Conservation (phyloP, 2,113 vertebrate species). For the Prionailurus bengalensis region DNA sequence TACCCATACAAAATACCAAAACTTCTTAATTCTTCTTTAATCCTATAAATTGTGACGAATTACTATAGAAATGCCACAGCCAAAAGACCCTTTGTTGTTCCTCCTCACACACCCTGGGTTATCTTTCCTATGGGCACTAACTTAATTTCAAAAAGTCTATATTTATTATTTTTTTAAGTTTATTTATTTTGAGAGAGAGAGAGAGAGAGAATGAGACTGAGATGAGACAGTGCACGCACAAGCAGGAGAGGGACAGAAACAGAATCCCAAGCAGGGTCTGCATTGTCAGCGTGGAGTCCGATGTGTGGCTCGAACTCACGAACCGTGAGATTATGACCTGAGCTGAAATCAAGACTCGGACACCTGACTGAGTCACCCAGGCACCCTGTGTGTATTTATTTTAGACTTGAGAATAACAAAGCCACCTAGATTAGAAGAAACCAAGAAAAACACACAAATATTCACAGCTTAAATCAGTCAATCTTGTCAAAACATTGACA, state of each 20-base stretch:
- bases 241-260: too few relatives aligned
- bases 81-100: not conserved
- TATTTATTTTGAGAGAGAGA: too few relatives aligned
- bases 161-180: too few relatives aligned
- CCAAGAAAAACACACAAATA: constrained; percentile 5
- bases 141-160: not conserved
- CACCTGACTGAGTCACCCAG: too few relatives aligned
- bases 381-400: not conserved
- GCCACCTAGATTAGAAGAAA: not conserved
- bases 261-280: too few relatives aligned
- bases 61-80: not conserved
- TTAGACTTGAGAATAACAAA: constrained; percentile 36
- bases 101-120: not conserved
- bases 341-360: too few relatives aligned
- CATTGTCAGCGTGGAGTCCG: too few relatives aligned
- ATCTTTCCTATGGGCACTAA: not conserved
- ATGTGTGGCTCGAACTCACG: too few relatives aligned
- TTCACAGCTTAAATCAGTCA: not conserved
- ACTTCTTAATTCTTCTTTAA: constrained; percentile 47
- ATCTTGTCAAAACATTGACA: not conserved
- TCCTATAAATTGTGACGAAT: constrained; percentile 28
- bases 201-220: too few relatives aligned
- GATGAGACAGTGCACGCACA: too few relatives aligned
- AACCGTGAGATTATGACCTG: too few relatives aligned
- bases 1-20: not conserved